phyloP scores from a whole-genome alignment of 1,140 invertebrate genomes.

The Dysdera silvatica region DNA sequence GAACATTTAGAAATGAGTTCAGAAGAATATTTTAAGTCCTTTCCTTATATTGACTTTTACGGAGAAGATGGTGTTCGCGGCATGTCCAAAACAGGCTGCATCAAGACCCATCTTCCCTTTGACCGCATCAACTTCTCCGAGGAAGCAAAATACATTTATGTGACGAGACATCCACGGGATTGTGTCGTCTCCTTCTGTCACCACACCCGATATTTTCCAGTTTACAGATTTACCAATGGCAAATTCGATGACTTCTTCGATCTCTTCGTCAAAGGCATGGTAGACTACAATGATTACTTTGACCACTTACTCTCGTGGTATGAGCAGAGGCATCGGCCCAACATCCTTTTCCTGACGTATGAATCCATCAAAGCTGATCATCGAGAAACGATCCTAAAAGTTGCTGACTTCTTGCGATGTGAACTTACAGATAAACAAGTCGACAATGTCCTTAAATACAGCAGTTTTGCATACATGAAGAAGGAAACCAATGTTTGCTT shows the following conservation, averaged over 20 bases:
- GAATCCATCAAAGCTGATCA: constrained; percentile 24
- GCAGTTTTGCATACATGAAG: constrained; percentile 16
- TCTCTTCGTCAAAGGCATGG: constrained; percentile 37
- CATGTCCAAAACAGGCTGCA: neutral
- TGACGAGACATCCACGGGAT: constrained; percentile 75
- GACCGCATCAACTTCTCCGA: neutral
- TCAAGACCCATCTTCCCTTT: constrained; percentile 66
- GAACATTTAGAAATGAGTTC: neutral
- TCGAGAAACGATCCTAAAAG: neutral
- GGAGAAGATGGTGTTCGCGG: neutral
- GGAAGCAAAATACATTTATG: constrained; percentile 57
- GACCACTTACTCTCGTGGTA: constrained; percentile 41
- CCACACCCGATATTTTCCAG: constrained; percentile 51
- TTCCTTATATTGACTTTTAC: constrained; percentile 4
- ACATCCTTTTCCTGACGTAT: constrained; percentile 41
- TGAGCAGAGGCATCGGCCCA: constrained; percentile 35
- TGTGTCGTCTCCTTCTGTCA: constrained; percentile 75
- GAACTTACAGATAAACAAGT: neutral
- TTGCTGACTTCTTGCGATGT: constrained; percentile 42
- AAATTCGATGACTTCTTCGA: constrained; percentile 42
- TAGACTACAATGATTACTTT: constrained; percentile 43
- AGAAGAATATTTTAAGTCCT: neutral
- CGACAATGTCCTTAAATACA: constrained; percentile 7
- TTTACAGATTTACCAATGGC: constrained; percentile 1
- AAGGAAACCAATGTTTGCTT: too few relatives aligned